Evolutionary conservation across 2,888 invertebrate genomes (phyloP).

Genomic region (Acleris literana): DNA sequence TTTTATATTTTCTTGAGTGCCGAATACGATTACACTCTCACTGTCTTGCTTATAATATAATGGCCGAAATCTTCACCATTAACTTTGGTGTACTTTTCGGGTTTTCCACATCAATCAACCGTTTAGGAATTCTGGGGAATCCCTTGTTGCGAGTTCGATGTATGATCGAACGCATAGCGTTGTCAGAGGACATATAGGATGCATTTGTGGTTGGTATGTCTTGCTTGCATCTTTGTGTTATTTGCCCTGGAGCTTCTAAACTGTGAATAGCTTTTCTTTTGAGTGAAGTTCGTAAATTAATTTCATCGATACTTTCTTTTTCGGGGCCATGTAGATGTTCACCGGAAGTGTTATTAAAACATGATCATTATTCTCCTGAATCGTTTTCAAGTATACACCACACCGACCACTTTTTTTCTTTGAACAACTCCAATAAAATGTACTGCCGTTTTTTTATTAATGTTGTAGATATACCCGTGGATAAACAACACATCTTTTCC

Average conservation of each 20-base stretch:
- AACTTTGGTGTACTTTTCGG: not conserved
- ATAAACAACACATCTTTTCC: conserved; percentile 7
- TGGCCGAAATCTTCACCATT: no score
- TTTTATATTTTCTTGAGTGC: no score
- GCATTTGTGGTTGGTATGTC: not conserved
- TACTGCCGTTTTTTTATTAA: conserved; percentile 1
- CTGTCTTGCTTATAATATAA: no score
- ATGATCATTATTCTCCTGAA: no score
- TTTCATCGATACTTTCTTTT: no score
- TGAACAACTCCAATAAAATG: conserved; percentile 4
- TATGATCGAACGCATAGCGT: conserved; percentile 8
- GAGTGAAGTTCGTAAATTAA: not conserved
- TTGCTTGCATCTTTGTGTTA: conserved; percentile 7
- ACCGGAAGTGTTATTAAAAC: no score
- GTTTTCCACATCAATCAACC: conserved; percentile 4
- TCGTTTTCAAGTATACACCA: conserved; percentile 1
- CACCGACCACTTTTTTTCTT: conserved; percentile 3
- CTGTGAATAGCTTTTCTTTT: conserved; percentile 2
- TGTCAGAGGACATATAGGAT: conserved; percentile 1
- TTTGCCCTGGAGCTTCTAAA: conserved; percentile 5
- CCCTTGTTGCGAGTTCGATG: conserved; percentile 1
- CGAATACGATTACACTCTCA: no score
- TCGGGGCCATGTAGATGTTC: no score
- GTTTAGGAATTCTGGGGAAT: conserved; percentile 1
- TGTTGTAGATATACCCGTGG: conserved; percentile 4